Evolutionary conservation across 2,113 vertebrate species (phyloP).

Genomic region (Perognathus longimembris): DNA sequence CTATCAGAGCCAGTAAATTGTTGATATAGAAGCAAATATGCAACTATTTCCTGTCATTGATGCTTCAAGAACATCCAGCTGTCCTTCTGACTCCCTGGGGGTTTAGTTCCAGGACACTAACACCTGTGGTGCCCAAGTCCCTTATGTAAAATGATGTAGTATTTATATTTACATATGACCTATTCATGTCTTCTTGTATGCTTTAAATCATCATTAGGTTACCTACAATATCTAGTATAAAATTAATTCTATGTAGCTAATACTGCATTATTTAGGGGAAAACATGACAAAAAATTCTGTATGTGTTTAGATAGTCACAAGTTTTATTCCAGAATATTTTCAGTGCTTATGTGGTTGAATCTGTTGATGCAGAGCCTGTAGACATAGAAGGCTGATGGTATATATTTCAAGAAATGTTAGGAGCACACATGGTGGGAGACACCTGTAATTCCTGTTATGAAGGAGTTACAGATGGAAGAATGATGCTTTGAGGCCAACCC

Average conservation of each 20-base stretch:
- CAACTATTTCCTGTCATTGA: background rate
- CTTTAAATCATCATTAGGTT: background rate
- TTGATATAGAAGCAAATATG: background rate
- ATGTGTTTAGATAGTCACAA: background rate
- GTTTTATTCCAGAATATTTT: background rate
- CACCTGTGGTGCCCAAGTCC: background rate
- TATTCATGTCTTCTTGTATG: background rate
- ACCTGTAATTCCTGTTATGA: too few species aligned
- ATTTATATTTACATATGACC: background rate
- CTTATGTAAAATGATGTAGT: background rate
- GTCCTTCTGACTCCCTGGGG: background rate
- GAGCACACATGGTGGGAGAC: too few species aligned
- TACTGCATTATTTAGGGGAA: background rate
- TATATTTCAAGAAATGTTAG: background rate
- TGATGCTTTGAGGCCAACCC: too few species aligned
- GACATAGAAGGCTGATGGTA: too few species aligned
- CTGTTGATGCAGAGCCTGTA: background rate
- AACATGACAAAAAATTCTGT: background rate
- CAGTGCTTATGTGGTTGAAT: background rate
- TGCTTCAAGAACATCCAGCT: background rate
- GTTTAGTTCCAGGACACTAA: background rate
- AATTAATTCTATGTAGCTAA: background rate
- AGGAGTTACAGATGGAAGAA: too few species aligned
- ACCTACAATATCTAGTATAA: background rate
- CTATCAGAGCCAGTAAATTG: background rate